Evolutionary conservation across 2,888 invertebrate genomes (phyloP).

Genomic region (Lamellibrachia satsuma): DNA sequence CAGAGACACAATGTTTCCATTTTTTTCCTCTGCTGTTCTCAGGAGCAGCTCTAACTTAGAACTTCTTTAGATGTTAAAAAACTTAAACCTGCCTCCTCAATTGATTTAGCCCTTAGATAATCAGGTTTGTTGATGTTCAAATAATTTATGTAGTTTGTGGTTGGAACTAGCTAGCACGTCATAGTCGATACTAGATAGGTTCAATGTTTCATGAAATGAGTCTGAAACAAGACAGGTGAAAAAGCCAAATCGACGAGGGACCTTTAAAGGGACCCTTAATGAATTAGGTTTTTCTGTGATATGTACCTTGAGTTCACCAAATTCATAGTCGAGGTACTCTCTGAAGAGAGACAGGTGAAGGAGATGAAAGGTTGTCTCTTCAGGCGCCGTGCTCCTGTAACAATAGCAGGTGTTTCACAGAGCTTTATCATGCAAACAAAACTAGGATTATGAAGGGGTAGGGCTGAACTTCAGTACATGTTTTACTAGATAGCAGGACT

Average conservation of each 20-base stretch:
- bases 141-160: too few relatives aligned
- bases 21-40: background rate
- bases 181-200: too few relatives aligned
- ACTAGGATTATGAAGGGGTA: too few relatives aligned
- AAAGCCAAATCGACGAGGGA: too few relatives aligned
- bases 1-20: background rate
- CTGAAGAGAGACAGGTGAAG: slow-evolving; percentile 90
- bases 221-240: too few relatives aligned
- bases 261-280: background rate
- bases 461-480: too few relatives aligned
- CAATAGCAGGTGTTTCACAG: background rate
- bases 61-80: background rate
- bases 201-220: too few relatives aligned
- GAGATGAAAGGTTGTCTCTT: slow-evolving; percentile 91
- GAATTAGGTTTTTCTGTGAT: background rate
- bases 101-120: too few relatives aligned
- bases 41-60: background rate
- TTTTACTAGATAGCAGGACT: too few relatives aligned
- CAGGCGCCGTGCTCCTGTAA: slow-evolving; percentile 71
- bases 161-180: too few relatives aligned
- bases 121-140: too few relatives aligned
- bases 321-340: slow-evolving; percentile 93
- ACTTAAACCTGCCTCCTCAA: background rate
- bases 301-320: slow-evolving; percentile 68
- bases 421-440: too few relatives aligned